Evolutionary conservation across 23 tunicate genomes (phyloP), one percentile per base, ranked within the genome.

Genomic region (Ciona savignyi): DNA sequence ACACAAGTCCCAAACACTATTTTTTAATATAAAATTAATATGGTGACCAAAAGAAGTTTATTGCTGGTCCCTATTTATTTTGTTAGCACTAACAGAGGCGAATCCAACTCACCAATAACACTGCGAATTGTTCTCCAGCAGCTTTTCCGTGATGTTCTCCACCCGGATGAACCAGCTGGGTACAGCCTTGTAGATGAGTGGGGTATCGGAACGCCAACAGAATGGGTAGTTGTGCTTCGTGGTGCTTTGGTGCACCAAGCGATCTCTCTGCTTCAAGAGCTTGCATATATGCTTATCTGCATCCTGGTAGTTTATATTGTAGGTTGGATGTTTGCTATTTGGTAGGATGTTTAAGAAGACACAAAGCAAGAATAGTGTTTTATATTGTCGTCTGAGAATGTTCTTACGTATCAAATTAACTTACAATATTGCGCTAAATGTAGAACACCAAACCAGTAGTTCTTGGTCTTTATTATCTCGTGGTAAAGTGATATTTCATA

Each of bases 201-300:
- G 99, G n/a, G 99, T 94, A 11, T 87, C 95, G 6, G 99, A 94
- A 26, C 99, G 48, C 99, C 99, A 94, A 75, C 99, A 94, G 49
- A 94, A 94, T 21, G 99, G 99, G 48, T 94, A 94, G 74, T 79
- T 94, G 62, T 94, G 99, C 62, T 94, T 94, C 29, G 89, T 83
- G 29, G 88, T 83, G 70, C 90, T 68, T 29, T 94, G 95, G 33
- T 94, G 86, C 2, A 94, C 90, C 23, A 94, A 51, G 27, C 95
- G 82, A 25, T 72, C 79, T 42, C 72, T 65, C 30, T 66, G 62
- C 61, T 94, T 94, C 80, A 94, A 65, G 25, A 63, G 72, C 26
- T 70, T 74, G 74, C 89, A 81, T 63, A 94, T 94, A 19, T 63
- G 62, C 67, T 94, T 94, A 65, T 94, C 99, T 0, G 99, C 99